A percentile compares a stretch with the other conserved stretches of the same genome.
These are phyloP conservation scores for Ceyx melanurus DNA, from an alignment of 2,113 vertebrate genomes.

Conservation along the genomic window DNA sequence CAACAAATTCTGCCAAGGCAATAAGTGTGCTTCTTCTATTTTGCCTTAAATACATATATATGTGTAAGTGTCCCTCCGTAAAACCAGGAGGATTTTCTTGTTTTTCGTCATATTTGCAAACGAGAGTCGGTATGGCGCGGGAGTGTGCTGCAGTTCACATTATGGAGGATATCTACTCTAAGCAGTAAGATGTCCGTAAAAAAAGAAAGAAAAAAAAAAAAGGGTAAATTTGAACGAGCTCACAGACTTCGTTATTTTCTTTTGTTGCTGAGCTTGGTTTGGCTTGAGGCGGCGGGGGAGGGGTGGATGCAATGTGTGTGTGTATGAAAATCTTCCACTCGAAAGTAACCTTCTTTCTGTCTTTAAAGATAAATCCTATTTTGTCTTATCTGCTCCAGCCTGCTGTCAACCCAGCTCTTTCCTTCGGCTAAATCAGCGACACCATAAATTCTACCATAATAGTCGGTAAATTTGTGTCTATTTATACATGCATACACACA, in stretches of 20 bases:
- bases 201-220: background rate
- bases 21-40: background rate
- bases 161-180: slow-evolving; percentile 4
- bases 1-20: slow-evolving; percentile 73
- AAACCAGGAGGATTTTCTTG: background rate
- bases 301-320: background rate
- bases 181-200: slow-evolving; percentile 28
- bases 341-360: background rate
- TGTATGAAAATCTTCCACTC: background rate
- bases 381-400: background rate
- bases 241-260: slow-evolving; percentile 9
- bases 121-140: background rate
- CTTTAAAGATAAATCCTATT: background rate
- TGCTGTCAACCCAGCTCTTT: background rate
- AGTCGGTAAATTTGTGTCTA: slow-evolving; percentile 15
- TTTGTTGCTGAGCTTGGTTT: slow-evolving; percentile 33
- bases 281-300: slow-evolving; percentile 36
- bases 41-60: background rate
- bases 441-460: slow-evolving; percentile 12
- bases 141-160: background rate
- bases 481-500: background rate
- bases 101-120: background rate
- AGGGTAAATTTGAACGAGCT: slow-evolving; percentile 17
- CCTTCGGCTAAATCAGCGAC: background rate
- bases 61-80: background rate